phyloP scores from a whole-genome alignment of 1,140 invertebrate genomes.

The Bombus impatiens region DNA sequence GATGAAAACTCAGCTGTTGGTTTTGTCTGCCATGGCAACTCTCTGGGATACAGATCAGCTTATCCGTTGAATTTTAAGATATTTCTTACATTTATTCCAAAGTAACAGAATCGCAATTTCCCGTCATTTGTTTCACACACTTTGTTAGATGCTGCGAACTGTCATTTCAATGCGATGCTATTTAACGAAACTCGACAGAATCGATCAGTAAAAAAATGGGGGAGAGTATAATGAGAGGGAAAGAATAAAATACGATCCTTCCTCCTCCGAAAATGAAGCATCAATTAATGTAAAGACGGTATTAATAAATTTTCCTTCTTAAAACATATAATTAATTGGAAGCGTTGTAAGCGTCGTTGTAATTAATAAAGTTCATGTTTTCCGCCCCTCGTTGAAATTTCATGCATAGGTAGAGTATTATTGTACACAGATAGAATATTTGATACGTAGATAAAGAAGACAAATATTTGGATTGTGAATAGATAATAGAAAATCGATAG shows the following conservation, averaged over 20 bases:
- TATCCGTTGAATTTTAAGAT: neutral
- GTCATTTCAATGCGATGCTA: neutral
- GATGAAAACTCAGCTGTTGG: constrained; percentile 10
- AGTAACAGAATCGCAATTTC: neutral
- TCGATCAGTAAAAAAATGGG: neutral
- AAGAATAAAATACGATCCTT: no score
- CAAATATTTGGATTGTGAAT: neutral
- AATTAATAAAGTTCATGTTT: neutral
- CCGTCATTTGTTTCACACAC: neutral
- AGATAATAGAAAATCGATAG: neutral
- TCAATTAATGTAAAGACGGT: neutral
- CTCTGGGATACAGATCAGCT: neutral
- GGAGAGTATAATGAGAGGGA: neutral
- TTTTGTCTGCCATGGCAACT: neutral
- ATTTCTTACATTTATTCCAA: neutral
- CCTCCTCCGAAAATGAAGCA: neutral
- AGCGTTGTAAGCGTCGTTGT: neutral
- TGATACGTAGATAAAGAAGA: neutral
- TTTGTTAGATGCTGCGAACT: neutral
- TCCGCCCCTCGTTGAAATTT: neutral
- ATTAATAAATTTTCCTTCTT: neutral
- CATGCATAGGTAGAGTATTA: neutral
- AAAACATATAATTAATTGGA: neutral
- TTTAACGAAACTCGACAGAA: neutral
- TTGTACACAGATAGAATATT: neutral